Percentiles rank a stretch among this genome's conserved stretches.
Conservation (phyloP, 2,113 vertebrate genomes). For the Pogona vitticeps region DNA sequence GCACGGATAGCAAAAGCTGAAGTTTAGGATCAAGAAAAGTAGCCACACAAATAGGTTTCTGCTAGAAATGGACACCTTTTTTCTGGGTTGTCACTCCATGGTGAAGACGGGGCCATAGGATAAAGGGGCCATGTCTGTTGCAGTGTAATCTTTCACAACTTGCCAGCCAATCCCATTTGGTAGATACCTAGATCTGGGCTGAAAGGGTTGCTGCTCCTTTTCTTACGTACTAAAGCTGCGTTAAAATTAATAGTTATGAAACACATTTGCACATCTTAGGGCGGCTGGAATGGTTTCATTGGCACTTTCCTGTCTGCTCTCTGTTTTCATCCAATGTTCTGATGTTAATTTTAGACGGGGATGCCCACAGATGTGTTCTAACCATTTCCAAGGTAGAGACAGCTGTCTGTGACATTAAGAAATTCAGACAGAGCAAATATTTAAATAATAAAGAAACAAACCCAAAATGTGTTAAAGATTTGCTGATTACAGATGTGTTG, state of each 20-base stretch:
- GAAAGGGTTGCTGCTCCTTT: neutral
- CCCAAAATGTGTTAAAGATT: neutral
- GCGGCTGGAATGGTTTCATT: neutral
- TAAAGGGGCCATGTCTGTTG: slow-evolving; percentile 2
- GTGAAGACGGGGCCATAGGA: neutral
- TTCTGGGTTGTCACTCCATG: neutral
- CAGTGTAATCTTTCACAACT: slow-evolving; percentile 8
- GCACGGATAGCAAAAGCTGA: neutral
- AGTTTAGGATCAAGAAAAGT: slow-evolving; percentile 5
- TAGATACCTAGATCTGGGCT: neutral
- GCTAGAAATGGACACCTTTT: neutral
- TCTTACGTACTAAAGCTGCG: neutral
- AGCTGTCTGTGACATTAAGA: neutral
- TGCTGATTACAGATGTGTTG: neutral
- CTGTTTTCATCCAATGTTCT: neutral
- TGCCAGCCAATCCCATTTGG: neutral
- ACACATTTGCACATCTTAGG: neutral
- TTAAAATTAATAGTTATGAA: slow-evolving; percentile 7
- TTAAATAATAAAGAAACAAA: neutral
- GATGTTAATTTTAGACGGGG: slow-evolving; percentile 3
- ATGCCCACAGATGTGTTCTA: neutral
- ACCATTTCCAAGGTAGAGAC: neutral
- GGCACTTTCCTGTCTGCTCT: neutral
- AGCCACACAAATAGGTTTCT: slow-evolving; percentile 3
- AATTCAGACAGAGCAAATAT: neutral